A percentile compares a stretch with the other conserved stretches of the same genome.
Evolutionary conservation across 2,888 invertebrate species (phyloP).

Genomic region (Stenodema calcarata): DNA sequence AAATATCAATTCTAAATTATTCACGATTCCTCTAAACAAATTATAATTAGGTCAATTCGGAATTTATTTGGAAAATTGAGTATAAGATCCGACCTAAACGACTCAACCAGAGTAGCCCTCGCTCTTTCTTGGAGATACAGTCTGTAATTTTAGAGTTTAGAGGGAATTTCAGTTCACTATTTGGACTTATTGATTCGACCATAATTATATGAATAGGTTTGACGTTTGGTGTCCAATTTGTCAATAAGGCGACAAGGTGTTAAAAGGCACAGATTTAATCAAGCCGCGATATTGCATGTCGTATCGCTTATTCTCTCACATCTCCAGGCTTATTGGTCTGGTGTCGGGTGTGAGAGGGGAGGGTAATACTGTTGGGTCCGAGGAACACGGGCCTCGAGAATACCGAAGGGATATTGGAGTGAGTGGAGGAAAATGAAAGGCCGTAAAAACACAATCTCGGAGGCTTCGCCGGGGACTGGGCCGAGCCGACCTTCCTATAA

Average conservation of each 20-base stretch:
- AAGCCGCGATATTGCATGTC: slow-evolving; percentile 8
- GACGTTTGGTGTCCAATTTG: too few species aligned
- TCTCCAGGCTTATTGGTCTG: slow-evolving; percentile 28
- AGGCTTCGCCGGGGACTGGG: background rate
- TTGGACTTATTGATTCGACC: too few species aligned
- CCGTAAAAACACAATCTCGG: slow-evolving; percentile 29
- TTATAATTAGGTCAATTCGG: too few species aligned
- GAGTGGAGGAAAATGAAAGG: background rate
- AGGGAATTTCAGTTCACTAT: too few species aligned
- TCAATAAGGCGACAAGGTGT: background rate
- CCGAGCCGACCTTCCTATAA: background rate
- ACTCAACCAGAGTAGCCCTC: too few species aligned
- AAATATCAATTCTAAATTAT: too few species aligned
- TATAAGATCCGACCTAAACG: too few species aligned
- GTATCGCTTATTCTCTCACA: slow-evolving; percentile 37
- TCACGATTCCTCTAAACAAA: too few species aligned
- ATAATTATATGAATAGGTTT: too few species aligned
- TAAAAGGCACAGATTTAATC: slow-evolving; percentile 17
- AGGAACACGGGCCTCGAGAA: background rate
- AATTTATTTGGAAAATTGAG: too few species aligned
- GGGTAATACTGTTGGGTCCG: background rate
- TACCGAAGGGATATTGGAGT: background rate
- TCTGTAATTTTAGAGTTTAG: too few species aligned
- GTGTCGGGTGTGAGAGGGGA: background rate
- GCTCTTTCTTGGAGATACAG: too few species aligned